Base-by-base conservation (phyloP, 2,888 invertebrate genomes). In the Athalia cordata region DNA sequence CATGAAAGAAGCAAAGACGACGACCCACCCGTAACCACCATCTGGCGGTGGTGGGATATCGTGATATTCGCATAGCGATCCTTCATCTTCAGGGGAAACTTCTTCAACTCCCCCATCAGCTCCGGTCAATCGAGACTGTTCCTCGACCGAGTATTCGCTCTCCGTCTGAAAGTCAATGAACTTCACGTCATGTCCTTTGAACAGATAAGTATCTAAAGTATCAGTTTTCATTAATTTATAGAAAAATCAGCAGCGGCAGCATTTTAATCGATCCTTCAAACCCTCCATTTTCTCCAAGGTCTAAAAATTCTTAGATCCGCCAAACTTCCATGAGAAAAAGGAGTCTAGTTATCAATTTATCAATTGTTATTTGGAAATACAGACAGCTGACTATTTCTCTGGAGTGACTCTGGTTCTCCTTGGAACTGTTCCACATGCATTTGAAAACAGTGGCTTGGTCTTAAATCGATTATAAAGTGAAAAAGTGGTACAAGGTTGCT, bases 1-100 rank as follows among this genome's bases (percentile, higher is more conserved):
- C 94, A 99, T 95, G 91, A 99, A 98, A 65, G 98, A 98, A 77
- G 98, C 98, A 86, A 97, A 95, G 77, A 99, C 98, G 88, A 99
- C 96, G 87, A 98, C 95, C 97, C 97, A 97, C 79, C 97, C 97
- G 91, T 96, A 97, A 74, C 98, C 98, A 82, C 96, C 96, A 90
- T 97, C 97, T 59, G 97, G 97, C 76, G 97, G 96, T 77, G 96
- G 96, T 43, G 97, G 97, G 81, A 96, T 91, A 84, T 95, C 95
- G 83, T 94, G 94, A 87, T 95, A 95, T 87, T 96, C 94, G 89
- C 94, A 94, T 80, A 92, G 90, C 43, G 92, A 94, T 59, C 90
- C 89, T 79, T 91, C 93, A 66, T 93, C 93, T 70, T 91, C 92
- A 47, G 90, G 90, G 84, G 90, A 90, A 77, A 91, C 92, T 82